These are phyloP conservation scores for Platycercus adscitus DNA, from an alignment of 2,113 vertebrate species.

Conservation along the genomic window DNA sequence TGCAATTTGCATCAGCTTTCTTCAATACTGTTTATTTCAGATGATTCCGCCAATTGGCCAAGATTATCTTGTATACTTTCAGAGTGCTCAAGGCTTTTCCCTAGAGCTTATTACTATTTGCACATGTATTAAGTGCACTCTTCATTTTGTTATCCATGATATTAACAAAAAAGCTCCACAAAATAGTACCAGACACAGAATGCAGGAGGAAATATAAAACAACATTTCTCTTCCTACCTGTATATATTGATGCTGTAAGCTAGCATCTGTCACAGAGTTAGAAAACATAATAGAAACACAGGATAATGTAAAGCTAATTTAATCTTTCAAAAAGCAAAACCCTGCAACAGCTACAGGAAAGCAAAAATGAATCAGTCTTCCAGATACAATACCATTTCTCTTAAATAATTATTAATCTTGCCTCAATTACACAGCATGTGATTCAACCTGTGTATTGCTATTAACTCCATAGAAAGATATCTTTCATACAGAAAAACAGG, in stretches of 20 bases:
- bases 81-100: background rate
- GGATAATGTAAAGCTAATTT: background rate
- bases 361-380: background rate
- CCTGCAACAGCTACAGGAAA: background rate
- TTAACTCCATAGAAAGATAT: background rate
- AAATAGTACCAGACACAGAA: background rate
- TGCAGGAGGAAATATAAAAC: background rate
- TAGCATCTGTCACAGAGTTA: background rate
- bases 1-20: background rate
- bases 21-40: background rate
- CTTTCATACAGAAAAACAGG: background rate
- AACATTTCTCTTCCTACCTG: background rate
- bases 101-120: background rate
- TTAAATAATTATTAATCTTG: slow-evolving; percentile 38
- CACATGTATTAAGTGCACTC: background rate
- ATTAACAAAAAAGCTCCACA: background rate
- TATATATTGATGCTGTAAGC: background rate
- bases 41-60: background rate
- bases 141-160: background rate
- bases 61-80: background rate
- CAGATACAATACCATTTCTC: background rate
- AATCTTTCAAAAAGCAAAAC: background rate
- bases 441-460: background rate
- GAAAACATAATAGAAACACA: background rate
- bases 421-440: background rate